Base-by-base conservation (phyloP, 2,113 vertebrate genomes). In the Aviceda subcristata region DNA sequence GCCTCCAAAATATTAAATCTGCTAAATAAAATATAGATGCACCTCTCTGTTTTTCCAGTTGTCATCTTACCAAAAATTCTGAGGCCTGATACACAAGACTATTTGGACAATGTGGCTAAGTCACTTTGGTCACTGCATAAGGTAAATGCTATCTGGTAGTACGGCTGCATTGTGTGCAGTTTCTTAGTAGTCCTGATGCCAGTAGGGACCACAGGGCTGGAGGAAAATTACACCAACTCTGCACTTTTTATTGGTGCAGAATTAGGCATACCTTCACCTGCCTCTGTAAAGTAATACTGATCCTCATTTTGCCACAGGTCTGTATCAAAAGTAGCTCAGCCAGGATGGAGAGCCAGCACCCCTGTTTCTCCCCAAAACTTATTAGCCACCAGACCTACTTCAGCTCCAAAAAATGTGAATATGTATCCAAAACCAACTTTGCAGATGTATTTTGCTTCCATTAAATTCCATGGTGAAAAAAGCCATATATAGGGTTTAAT, bases 401-500 rank as follows among this genome's bases (percentile, higher is more conserved):
- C 92, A 96, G 80, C 80, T 94, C 63, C 75, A 86, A 96, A 94
- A 97, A 76, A 95, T 95, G 86, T 74, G 79, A 95, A 63, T 79
- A 68, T 68, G n/a, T 38, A 63, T 93, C 86, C 86, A 76, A 97
- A 96, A 92, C 82, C 82, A 95, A 94, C 94, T 90, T 90, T 77
- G 63, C 63, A 95, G 91, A 94, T 92, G 75, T 78, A 73, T 94
- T 94, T 84, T 87, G 22, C 91, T 88, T 90, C 94, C 72, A 94
- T 82, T 69, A 93, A 90, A 94, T 76, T 90, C 72, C 73, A 94
- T 38, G 36, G 69, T 86, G 41, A 34, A 93, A 80, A 82, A 90
- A 83, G 26, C 45, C 78, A 90, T 82, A 97, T 83, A 95, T 76
- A 86, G 45, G 76, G 20, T 96, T 98, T 97, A 96, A 97, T 98